phyloP scores from a whole-genome alignment of 2,797 vertebrate species.

The Craterocephalus amniculus region DNA sequence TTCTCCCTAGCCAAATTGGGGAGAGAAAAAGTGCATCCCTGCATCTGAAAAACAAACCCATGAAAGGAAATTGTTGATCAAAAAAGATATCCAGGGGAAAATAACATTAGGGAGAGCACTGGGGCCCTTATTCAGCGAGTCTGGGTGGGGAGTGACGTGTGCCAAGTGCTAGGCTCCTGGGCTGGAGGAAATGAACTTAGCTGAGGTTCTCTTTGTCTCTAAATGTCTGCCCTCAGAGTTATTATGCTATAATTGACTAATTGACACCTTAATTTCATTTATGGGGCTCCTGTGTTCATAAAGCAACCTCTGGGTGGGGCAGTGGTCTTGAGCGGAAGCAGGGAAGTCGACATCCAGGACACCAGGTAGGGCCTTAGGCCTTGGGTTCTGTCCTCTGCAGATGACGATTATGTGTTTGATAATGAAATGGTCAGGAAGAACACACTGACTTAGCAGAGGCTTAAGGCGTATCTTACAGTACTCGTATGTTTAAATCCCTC shows the following conservation, averaged over 20 bases:
- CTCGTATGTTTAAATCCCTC: constrained; percentile 78
- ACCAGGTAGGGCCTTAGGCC: constrained; percentile 79
- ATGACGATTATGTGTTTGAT: constrained; percentile 80
- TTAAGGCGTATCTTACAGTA: constrained; percentile 74
- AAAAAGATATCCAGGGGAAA: constrained; percentile 87
- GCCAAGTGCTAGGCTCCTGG: constrained; percentile 83
- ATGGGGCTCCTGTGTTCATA: constrained; percentile 87
- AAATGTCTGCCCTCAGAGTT: constrained; percentile 89
- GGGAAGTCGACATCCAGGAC: constrained; percentile 74
- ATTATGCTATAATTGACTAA: constrained; percentile 89
- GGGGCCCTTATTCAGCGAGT: constrained; percentile 82
- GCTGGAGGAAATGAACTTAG: constrained; percentile 87
- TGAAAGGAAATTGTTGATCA: constrained; percentile 92
- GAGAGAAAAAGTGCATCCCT: constrained; percentile 95
- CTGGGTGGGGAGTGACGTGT: constrained; percentile 85
- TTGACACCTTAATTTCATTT: constrained; percentile 92
- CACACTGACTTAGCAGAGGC: constrained; percentile 82
- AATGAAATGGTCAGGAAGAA: constrained; percentile 83
- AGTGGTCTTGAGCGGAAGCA: constrained; percentile 81
- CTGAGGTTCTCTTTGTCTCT: constrained; percentile 86
- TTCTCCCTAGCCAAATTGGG: constrained; percentile 99
- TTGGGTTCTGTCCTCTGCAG: constrained; percentile 65
- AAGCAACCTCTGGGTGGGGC: constrained; percentile 86
- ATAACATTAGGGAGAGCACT: constrained; percentile 86
- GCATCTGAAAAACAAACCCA: constrained; percentile 89